Evolutionary conservation across 2,113 vertebrate genomes (phyloP).

Genomic region (Colinus virginianus): DNA sequence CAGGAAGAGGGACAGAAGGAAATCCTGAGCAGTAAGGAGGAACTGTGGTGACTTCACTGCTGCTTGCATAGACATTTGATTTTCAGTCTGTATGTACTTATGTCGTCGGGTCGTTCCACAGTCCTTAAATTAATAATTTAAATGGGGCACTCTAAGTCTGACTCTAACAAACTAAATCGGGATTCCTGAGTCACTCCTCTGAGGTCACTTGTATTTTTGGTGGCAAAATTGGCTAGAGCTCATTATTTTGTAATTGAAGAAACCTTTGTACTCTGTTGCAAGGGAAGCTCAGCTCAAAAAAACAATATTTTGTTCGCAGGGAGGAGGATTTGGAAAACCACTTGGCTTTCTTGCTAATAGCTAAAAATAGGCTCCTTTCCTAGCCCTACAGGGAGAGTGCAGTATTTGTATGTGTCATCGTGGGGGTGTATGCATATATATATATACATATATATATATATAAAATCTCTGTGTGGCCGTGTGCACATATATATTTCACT

Average conservation of each 20-base stretch:
- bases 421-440: neutral
- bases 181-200: neutral
- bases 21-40: neutral
- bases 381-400: constrained; percentile 19
- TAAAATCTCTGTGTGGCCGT: neutral
- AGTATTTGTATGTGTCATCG: neutral
- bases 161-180: neutral
- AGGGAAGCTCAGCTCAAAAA: constrained; percentile 28
- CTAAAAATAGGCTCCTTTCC: constrained; percentile 56
- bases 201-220: neutral
- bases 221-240: neutral
- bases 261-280: neutral
- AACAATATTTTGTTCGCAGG: neutral
- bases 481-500: rapidly evolving
- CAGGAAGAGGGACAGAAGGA: constrained; percentile 39
- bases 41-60: neutral
- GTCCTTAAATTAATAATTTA: constrained; percentile 10
- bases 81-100: neutral
- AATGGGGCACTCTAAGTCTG: neutral
- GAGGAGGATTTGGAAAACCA: constrained; percentile 24
- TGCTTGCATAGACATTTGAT: neutral
- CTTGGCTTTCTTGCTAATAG: constrained; percentile 23
- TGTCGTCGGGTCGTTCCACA: neutral
- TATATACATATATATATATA: neutral
- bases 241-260: neutral